Percentiles rank a stretch among this genome's conserved stretches.
Conservation (phyloP, 2,113 vertebrate species). For the Ptyas mucosa region DNA sequence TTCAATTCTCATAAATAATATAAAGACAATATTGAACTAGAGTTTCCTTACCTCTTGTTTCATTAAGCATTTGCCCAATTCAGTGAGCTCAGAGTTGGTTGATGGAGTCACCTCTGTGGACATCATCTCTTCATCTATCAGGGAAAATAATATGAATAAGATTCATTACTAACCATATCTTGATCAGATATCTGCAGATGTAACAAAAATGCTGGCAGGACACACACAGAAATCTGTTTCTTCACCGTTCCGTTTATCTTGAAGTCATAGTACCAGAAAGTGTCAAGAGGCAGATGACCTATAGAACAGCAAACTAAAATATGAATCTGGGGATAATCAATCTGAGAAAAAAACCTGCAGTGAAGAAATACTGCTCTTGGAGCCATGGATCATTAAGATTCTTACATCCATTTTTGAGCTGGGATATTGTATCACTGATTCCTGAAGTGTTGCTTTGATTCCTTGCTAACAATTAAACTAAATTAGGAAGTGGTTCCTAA, state of each 20-base stretch:
- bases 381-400: background rate
- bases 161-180: background rate
- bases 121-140: conserved; percentile 90
- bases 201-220: background rate
- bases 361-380: background rate
- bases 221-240: background rate
- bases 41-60: conserved; percentile 80
- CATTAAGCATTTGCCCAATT: conserved; percentile 89
- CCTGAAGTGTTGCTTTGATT: background rate
- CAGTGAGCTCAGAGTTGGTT: conserved; percentile 78
- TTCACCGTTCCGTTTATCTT: background rate
- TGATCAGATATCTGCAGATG: background rate
- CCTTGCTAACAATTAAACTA: background rate
- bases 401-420: background rate
- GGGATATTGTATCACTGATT: background rate
- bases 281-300: background rate
- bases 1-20: background rate
- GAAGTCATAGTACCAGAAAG: background rate
- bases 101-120: conserved; percentile 76
- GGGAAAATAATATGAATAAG: conserved; percentile 31
- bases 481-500: background rate
- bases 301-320: background rate
- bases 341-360: background rate
- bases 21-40: background rate
- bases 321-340: background rate